Evolutionary conservation across 2,113 vertebrate species (phyloP), one percentile per base, ranked within the genome.

Genomic region (Scalopus aquaticus): DNA sequence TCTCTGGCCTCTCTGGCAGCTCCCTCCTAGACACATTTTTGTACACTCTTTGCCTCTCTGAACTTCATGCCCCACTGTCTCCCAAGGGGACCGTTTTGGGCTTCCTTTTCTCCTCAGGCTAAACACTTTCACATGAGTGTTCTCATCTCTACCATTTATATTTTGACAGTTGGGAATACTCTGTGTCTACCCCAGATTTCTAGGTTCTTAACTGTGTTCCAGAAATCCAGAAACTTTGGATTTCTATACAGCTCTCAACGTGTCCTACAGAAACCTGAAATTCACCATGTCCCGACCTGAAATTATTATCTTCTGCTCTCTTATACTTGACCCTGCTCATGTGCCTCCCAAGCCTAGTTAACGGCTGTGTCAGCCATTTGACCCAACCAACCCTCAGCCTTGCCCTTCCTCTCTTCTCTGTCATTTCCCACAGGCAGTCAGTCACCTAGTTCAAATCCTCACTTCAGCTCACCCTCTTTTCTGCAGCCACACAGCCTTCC

Each of bases 341-440:
- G 30, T 39, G 16, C 39, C 39, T 51, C 73, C 83, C 35, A 30
- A n/a, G 2, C 24, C 28, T 46, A 35, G 30, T 10, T 28, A 73
- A 8, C 7, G 65, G 30, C 24, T 0, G 3, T 2, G 11, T 15
- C 17, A 4, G 13, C 11, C 37, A 1, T 49, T 11, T 30, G 46
- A 39, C 28, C 37, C 28, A 15, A 26, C 30, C 19, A 17, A 26
- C 22, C 19, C 39, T 37, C 9, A 22, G 19, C 58, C 44, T 82
- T 37, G 5, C 30, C 58, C 65, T 30, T 22, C 54, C 39, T 58
- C n/a, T 78, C 9, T 22, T 44, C 42, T 39, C 51, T 28, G 4
- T 64, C 44, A 7, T 20, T n/a, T 13, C 56, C 72, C 70, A 51
- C 19, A 5, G 24, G 51, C 28, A 20, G 49, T 37, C 32, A 10